Percentiles rank a stretch among this genome's conserved stretches.
These are phyloP conservation scores for Folsomia candida DNA, from an alignment of 2,888 invertebrate species.

Conservation along the genomic window DNA sequence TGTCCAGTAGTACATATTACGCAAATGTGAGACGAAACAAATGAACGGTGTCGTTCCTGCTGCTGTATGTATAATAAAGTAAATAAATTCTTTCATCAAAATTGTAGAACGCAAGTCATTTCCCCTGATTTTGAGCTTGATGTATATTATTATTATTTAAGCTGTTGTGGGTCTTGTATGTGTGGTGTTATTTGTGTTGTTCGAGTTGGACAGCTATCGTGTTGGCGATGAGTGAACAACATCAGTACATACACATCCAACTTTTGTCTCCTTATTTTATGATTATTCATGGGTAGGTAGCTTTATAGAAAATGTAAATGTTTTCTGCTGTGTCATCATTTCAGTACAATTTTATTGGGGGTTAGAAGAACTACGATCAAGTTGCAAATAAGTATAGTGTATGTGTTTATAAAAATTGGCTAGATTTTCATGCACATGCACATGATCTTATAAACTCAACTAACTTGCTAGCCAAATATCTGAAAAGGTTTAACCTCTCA, in stretches of 20 bases:
- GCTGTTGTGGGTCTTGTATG: not conserved
- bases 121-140: not conserved
- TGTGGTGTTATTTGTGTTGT: not conserved
- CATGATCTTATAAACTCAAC: too few relatives aligned
- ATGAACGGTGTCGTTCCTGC: too few relatives aligned
- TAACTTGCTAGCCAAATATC: too few relatives aligned
- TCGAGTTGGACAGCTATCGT: not conserved
- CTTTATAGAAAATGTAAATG: not conserved
- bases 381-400: too few relatives aligned
- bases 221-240: not conserved
- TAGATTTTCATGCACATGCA: too few relatives aligned
- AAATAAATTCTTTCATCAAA: not conserved
- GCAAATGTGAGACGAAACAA: too few relatives aligned
- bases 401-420: too few relatives aligned
- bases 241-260: not conserved
- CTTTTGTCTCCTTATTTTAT: conserved; percentile 13
- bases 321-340: conserved; percentile 14
- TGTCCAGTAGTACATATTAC: too few relatives aligned
- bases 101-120: not conserved
- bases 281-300: conserved; percentile 17
- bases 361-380: not conserved
- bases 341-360: conserved; percentile 7
- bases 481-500: too few relatives aligned
- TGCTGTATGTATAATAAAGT: not conserved
- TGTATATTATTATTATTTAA: not conserved